phyloP scores from a whole-genome alignment of 2,797 vertebrate genomes.

The Serranus cabrilla region DNA sequence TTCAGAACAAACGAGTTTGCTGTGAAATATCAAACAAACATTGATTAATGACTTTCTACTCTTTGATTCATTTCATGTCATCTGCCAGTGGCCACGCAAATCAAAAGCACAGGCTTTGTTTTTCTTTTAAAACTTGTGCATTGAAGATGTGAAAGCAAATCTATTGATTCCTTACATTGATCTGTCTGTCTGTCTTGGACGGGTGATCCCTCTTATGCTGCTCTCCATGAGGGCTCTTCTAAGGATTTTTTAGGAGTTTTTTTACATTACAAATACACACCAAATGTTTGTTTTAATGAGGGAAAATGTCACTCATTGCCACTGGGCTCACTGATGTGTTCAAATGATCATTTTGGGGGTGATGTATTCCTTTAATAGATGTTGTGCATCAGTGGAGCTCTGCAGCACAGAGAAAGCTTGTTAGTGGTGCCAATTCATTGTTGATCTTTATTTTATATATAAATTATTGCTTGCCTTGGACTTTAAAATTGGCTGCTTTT shows the following conservation, averaged over 20 bases:
- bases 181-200: too few relatives aligned
- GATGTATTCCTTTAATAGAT: too few relatives aligned
- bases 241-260: too few relatives aligned
- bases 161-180: not conserved
- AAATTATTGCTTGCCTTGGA: not conserved
- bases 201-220: too few relatives aligned
- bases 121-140: not conserved
- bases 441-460: not conserved
- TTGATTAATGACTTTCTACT: slow-evolving; percentile 28
- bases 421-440: not conserved
- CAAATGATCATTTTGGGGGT: too few relatives aligned
- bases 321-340: too few relatives aligned
- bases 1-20: slow-evolving; percentile 31
- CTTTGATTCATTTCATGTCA: slow-evolving; percentile 26
- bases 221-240: too few relatives aligned
- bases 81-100: slow-evolving; percentile 13
- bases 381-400: not conserved
- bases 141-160: slow-evolving; percentile 5
- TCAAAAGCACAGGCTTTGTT: not conserved
- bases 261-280: too few relatives aligned
- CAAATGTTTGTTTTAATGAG: too few relatives aligned
- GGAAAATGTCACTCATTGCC: too few relatives aligned
- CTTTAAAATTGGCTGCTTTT: not conserved
- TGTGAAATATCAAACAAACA: slow-evolving; percentile 35
- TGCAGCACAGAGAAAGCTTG: not conserved